phyloP scores from a whole-genome alignment of 2,888 invertebrate species.

The Lottia gigantea region DNA sequence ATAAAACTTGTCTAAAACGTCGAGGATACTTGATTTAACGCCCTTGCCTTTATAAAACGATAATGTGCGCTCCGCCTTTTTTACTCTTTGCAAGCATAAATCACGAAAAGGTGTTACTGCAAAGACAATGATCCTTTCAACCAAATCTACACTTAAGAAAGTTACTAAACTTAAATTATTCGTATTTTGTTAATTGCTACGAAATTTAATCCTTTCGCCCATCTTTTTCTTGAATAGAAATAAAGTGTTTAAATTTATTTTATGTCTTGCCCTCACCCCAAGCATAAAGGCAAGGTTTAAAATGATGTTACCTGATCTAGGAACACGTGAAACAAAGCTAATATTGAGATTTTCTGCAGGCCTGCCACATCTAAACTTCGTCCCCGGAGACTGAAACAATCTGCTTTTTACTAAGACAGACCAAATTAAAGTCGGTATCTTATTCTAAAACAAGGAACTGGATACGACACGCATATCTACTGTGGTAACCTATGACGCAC shows the following conservation, averaged over 20 bases:
- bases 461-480: background rate
- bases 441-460: background rate
- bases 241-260: slow-evolving; percentile 3
- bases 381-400: slow-evolving; percentile 6
- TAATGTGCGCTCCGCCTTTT: slow-evolving; percentile 1
- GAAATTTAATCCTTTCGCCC: background rate
- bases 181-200: background rate
- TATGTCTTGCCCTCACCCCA: slow-evolving; percentile 1
- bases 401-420: background rate
- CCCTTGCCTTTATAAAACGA: background rate
- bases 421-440: background rate
- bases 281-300: background rate
- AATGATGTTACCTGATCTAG: background rate
- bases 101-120: background rate
- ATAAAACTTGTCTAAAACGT: background rate
- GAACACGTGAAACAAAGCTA: slow-evolving; percentile 4
- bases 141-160: background rate
- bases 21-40: background rate
- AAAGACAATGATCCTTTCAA: slow-evolving; percentile 6
- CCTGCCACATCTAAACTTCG: background rate
- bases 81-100: background rate
- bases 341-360: background rate
- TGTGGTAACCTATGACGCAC: too few species aligned
- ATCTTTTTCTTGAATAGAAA: background rate
- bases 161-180: background rate